Percentiles rank a stretch among this genome's conserved stretches.
Conservation (phyloP, 2,113 vertebrate species). For the Plotosus lineatus region DNA sequence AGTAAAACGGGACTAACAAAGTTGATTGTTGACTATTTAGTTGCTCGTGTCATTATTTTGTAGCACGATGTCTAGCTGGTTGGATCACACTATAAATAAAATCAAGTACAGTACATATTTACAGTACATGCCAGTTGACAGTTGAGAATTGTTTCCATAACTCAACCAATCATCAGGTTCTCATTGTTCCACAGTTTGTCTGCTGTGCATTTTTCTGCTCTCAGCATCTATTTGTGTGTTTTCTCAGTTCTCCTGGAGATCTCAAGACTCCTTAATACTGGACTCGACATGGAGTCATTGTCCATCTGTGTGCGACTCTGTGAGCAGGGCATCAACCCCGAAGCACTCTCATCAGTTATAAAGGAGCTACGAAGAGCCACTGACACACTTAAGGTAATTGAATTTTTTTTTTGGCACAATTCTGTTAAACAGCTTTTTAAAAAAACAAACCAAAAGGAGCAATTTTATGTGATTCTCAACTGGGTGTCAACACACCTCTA, state of each 20-base stretch:
- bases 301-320: conserved; percentile 96
- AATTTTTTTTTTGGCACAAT: neutral
- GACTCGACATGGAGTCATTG: conserved; percentile 94
- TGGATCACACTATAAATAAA: too few relatives aligned
- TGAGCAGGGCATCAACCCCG: conserved; percentile 97
- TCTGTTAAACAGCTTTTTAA: neutral
- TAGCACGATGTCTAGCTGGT: too few relatives aligned
- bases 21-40: too few relatives aligned
- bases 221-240: conserved; percentile 10
- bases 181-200: neutral
- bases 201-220: neutral
- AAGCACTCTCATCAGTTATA: conserved; percentile 93
- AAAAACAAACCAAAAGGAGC: neutral
- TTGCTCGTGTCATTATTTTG: neutral
- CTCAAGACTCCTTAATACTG: conserved; percentile 93
- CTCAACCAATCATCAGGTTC: neutral
- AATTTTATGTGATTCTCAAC: neutral
- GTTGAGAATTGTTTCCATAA: neutral
- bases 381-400: conserved; percentile 86
- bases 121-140: neutral
- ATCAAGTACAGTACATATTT: neutral
- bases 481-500: neutral
- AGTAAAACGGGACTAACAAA: too few relatives aligned
- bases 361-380: conserved; percentile 93
- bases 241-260: conserved; percentile 92